phyloP scores from a whole-genome alignment of 2,888 invertebrate species.

The Apodemia hepburni region DNA sequence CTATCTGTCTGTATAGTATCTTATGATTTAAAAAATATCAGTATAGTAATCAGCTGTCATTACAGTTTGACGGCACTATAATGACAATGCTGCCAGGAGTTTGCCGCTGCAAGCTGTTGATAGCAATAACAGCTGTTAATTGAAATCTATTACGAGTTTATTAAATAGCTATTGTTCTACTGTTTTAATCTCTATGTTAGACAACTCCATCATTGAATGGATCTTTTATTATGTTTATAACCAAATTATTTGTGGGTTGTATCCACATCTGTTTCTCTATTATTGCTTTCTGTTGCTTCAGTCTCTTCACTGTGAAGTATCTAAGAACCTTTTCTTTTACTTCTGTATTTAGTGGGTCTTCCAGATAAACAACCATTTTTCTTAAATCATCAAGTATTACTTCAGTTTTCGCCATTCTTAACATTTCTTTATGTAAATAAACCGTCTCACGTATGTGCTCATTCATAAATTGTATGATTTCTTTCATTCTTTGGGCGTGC shows the following conservation, averaged over 20 bases:
- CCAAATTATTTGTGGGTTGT: constrained; percentile 38
- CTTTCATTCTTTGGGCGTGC: constrained; percentile 34
- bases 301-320: constrained; percentile 30
- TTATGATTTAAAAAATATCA: no score
- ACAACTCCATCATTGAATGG: constrained; percentile 37
- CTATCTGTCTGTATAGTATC: no score
- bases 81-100: neutral
- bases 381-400: constrained; percentile 39
- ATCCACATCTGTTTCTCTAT: constrained; percentile 21
- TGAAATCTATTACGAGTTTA: neutral
- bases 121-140: neutral
- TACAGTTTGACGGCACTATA: no score
- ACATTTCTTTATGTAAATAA: constrained; percentile 45
- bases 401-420: constrained; percentile 37
- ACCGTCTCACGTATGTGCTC: constrained; percentile 34
- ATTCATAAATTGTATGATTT: constrained; percentile 37
- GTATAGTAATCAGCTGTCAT: no score
- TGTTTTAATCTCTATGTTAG: neutral
- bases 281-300: constrained; percentile 11
- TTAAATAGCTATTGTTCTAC: neutral
- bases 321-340: constrained; percentile 33
- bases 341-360: constrained; percentile 26
- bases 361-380: constrained; percentile 41
- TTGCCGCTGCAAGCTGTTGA: no score
- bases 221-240: constrained; percentile 38